A percentile compares a stretch with the other conserved stretches of the same genome.
Conservation (phyloP, 2,888 invertebrate genomes). For the Coelogynopora nodosa region DNA sequence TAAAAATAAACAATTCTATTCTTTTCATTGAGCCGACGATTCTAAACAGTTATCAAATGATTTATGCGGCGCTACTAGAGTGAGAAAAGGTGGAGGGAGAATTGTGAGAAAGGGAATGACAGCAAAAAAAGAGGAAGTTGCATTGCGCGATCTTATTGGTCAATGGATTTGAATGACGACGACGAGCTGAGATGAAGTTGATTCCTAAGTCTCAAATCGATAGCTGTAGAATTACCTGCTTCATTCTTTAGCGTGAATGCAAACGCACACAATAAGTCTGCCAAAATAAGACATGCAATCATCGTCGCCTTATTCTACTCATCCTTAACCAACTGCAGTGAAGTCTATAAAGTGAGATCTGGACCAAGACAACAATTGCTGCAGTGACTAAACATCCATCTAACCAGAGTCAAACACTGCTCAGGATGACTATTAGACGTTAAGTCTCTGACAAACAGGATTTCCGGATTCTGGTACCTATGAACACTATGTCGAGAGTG, state of each 20-base stretch:
- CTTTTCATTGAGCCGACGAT: slow-evolving; percentile 19
- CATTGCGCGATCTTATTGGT: neutral
- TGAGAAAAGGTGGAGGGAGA: neutral
- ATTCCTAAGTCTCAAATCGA: slow-evolving; percentile 19
- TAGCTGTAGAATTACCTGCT: neutral
- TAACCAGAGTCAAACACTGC: neutral
- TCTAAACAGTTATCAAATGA: slow-evolving; percentile 5
- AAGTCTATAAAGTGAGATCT: neutral
- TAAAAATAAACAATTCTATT: slow-evolving; percentile 11
- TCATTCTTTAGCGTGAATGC: neutral
- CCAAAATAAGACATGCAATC: slow-evolving; percentile 14
- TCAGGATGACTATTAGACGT: neutral
- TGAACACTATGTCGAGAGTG: neutral
- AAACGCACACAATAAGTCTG: neutral
- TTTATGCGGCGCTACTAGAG: neutral
- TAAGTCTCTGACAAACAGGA: neutral
- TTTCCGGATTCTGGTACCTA: neutral
- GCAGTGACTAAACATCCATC: neutral
- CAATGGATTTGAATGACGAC: neutral
- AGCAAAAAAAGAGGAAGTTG: neutral
- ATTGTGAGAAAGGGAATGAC: neutral
- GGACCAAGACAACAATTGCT: too few species aligned
- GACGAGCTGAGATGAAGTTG: neutral
- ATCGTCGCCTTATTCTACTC: neutral
- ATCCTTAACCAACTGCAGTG: neutral